A percentile compares a stretch with the other conserved stretches of the same genome.
Conservation (phyloP, 2,113 vertebrate species). For the Crotalus horridus region DNA sequence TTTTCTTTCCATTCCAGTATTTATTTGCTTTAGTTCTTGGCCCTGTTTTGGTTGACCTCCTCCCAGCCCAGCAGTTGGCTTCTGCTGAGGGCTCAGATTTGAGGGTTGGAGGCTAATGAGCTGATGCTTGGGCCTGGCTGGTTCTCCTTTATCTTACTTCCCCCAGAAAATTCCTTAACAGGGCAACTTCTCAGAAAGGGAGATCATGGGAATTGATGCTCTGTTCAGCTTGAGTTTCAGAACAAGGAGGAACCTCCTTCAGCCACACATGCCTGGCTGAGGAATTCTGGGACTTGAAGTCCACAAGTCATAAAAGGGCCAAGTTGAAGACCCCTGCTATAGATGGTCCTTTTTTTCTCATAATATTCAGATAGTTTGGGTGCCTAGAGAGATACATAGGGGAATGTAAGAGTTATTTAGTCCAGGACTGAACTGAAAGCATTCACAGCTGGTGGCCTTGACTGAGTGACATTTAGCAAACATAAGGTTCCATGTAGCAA, state of each 20-base stretch:
- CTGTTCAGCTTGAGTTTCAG: background rate
- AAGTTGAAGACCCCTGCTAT: too few relatives aligned
- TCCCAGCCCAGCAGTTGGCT: background rate
- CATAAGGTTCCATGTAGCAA: background rate
- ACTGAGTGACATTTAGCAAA: background rate
- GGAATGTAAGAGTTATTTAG: background rate
- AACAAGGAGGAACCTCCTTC: too few relatives aligned
- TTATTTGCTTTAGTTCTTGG: slow-evolving; percentile 22
- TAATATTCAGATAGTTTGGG: background rate
- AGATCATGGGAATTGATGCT: background rate
- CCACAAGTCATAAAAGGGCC: too few relatives aligned
- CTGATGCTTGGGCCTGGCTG: background rate
- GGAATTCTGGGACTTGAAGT: too few relatives aligned
- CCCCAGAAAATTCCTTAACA: slow-evolving; percentile 2
- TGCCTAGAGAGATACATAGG: background rate
- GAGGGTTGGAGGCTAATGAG: background rate
- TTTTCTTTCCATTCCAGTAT: slow-evolving; percentile 9
- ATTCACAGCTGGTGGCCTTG: background rate
- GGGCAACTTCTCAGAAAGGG: background rate
- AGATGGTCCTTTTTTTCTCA: background rate
- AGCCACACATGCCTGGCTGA: too few relatives aligned
- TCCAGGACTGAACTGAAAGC: background rate
- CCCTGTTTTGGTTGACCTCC: background rate
- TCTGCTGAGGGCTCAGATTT: background rate
- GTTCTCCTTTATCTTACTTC: slow-evolving; percentile 6